Evolutionary conservation across 2,888 invertebrate species (phyloP).

Genomic region (Aleiodes alternator): DNA sequence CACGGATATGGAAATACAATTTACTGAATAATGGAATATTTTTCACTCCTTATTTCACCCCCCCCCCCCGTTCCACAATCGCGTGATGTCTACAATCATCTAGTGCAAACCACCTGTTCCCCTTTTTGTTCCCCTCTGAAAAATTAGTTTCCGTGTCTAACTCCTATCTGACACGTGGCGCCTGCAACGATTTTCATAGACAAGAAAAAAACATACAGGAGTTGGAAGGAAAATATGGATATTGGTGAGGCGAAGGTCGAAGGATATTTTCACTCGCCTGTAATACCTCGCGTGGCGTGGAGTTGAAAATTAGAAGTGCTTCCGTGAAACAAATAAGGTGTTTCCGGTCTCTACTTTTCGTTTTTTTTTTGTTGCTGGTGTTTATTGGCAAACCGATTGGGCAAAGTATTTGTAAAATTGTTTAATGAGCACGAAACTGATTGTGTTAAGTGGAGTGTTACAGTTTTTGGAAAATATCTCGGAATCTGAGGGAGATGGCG

Average conservation of each 20-base stretch:
- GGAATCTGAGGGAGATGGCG: too few species aligned
- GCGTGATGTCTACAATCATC: conserved; percentile 65
- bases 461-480: background rate
- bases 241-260: too few species aligned
- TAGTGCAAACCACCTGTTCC: conserved; percentile 71
- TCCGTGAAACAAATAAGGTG: background rate
- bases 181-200: conserved; percentile 28
- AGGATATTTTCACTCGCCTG: too few species aligned
- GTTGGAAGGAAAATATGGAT: background rate
- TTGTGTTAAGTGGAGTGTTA: background rate
- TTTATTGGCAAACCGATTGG: too few species aligned
- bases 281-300: too few species aligned
- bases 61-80: conserved; percentile 56
- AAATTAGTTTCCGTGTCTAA: conserved; percentile 28
- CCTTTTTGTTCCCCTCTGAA: conserved; percentile 40
- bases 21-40: background rate
- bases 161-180: conserved; percentile 17
- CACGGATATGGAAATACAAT: conserved; percentile 12
- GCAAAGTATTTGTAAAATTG: too few species aligned
- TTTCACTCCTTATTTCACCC: conserved; percentile 38
- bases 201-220: background rate
- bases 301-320: too few species aligned
- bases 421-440: too few species aligned
- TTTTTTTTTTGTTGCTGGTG: background rate
- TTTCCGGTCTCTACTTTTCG: background rate